Conservation (phyloP, 2,888 invertebrate genomes). For the Harmothoe impar region DNA sequence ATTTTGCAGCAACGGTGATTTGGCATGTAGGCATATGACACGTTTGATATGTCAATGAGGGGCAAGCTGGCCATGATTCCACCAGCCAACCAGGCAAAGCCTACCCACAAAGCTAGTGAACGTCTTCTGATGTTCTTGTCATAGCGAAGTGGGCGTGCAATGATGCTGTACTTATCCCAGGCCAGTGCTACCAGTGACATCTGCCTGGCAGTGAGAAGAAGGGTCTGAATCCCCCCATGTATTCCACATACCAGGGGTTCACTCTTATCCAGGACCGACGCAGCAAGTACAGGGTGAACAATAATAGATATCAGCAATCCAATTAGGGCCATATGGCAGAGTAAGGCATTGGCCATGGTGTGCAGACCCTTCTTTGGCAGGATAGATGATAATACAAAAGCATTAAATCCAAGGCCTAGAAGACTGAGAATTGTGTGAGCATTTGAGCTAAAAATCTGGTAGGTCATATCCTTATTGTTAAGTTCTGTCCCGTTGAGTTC, state of each 20-base stretch:
- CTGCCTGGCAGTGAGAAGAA: not conserved
- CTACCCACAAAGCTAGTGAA: not conserved
- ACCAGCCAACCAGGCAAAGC: not conserved
- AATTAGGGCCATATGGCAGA: not conserved
- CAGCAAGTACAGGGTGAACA: not conserved
- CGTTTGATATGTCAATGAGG: not conserved
- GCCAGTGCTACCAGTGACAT: not conserved
- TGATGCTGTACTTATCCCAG: conserved; percentile 5
- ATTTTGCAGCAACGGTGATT: not conserved
- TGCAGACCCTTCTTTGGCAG: not conserved
- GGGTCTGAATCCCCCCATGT: not conserved
- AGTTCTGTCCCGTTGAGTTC: too few relatives aligned
- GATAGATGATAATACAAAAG: not conserved
- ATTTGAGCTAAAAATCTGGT: not conserved
- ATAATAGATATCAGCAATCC: not conserved
- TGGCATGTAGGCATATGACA: not conserved
- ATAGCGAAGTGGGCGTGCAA: not conserved
- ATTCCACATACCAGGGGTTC: not conserved
- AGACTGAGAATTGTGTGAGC: conserved; percentile 1
- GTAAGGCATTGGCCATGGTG: conserved; percentile 40
- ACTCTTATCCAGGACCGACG: not conserved
- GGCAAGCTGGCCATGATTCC: not conserved
- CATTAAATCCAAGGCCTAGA: not conserved
- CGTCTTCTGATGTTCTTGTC: not conserved
- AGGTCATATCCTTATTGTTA: too few relatives aligned